Base-by-base conservation (phyloP, 2,888 invertebrate species). In the Drosophila robusta region DNA sequence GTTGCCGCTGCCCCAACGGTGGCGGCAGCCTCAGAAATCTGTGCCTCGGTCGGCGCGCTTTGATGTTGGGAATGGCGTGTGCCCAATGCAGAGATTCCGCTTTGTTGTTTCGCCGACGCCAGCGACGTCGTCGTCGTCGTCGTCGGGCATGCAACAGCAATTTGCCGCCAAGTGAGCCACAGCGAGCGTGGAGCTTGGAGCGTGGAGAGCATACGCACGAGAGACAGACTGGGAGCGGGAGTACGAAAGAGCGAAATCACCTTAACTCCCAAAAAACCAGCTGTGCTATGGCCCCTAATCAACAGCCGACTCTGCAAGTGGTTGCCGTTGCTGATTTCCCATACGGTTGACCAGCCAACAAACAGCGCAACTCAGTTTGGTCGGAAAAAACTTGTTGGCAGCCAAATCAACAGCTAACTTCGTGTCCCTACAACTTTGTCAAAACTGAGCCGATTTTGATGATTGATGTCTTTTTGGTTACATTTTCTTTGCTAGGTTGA, bases 61-160 rank as follows among this genome's bases (percentile, higher is more conserved):
- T 92, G 90, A 92, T 91, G 90, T 91, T 89, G 83, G 80, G 89
- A 89, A 91, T 91, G 92, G 91, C 91, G 91, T 91, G 91, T 91
- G 91, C 91, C 91, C 91, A 91, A 91, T 91, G 91, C 91, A 83
- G 91, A 91, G 91, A 91, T 91, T 91, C 81, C 84, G 81, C 90
- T 91, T 92, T 91, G 91, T 91, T 91, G 89, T 83, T 90, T 86
- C 60, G 74, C 78, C 81, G 90, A 73, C 84, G 83, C 74, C 72
- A 69, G 78, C 73, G 69, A 62, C 72, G 69, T 61, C 66, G 75
- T 56, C 69, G 68, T 50, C 75, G 58, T 32, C 76, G 56, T 52
- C 55, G 47, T 51, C 62, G 80, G 55, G 54, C 88, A 87, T 85
- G 82, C 88, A 82, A 82, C 85, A 87, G 85, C 87, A 82, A 82